Base-by-base conservation (phyloP, 2,113 vertebrate species). In the Syngnathus floridae region DNA sequence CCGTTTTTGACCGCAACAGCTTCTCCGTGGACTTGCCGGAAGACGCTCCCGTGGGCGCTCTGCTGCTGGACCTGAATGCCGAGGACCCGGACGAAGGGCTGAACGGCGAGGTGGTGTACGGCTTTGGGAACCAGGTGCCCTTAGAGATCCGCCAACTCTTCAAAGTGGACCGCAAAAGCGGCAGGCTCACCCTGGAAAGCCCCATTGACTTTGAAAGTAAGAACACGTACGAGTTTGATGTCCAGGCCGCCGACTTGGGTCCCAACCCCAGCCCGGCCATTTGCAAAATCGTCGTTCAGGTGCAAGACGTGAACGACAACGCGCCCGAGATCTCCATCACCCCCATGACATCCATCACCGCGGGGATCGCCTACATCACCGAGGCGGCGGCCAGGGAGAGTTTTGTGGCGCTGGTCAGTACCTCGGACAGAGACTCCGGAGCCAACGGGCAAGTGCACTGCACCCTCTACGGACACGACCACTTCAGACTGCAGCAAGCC, bases 241-340 rank as follows among this genome's bases (percentile, higher is more conserved):
- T 99, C 51, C 91, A 93, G 45, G 96, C 95, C 19, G 92, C 92
- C 57, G 95, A 98, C 71, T 83, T 93, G 0, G 95, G 95, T 12
- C 89, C 93, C 11, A 95, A 93, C 67, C 95, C 96, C 0, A 92
- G 90, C 0, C 80, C 94, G 0, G 89, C 95, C 75, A 91, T 92
- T 64, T 98, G 96, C 76, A 97, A 95, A 0, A 91, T 99, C 0
- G 75, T 98, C 0, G 93, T 99, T 64, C 94, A 94, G 81, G 91
- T 99, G 59, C 90, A 93, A 10, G 96, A 98, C 14, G 95, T 99
- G 54, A 98, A 98, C 0, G 96, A 99, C 87, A 98, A 99, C 0
- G 94, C 96, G 0, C 95, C 96, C 0, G 92, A 93, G 82, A 94
- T 98, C 83, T 91, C 93, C 72, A 92, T 99, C 82, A 97, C 95